Percentiles rank a stretch among this genome's conserved stretches.
These are phyloP conservation scores for Mechanitis messenoides DNA, from an alignment of 2,888 invertebrate species.

Conservation along the genomic window DNA sequence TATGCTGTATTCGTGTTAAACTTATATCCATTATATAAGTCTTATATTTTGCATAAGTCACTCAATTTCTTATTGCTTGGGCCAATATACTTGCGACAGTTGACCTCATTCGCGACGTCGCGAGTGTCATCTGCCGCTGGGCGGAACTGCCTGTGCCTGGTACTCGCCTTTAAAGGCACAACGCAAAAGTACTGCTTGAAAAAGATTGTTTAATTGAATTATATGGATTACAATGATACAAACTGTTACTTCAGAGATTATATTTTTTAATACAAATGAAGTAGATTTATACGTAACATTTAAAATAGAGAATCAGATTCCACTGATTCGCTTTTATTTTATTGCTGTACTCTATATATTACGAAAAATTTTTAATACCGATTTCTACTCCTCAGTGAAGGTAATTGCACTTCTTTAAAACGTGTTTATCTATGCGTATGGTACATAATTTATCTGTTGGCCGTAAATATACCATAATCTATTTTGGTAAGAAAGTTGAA, in stretches of 20 bases:
- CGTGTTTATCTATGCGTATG: background rate
- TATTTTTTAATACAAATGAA: no score
- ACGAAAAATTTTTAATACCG: no score
- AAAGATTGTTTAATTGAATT: background rate
- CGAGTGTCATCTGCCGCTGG: conserved; percentile 69
- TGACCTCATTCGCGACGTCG: conserved; percentile 75
- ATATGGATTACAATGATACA: no score
- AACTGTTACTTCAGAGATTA: no score
- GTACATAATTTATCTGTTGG: conserved; percentile 37
- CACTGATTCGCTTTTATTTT: background rate
- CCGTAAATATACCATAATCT: conserved; percentile 48
- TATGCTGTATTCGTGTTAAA: no score
- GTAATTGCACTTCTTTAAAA: background rate
- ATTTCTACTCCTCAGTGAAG: no score
- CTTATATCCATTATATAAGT: no score
- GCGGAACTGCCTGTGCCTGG: conserved; percentile 62
- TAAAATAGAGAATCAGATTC: background rate
- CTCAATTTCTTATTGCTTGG: conserved; percentile 20
- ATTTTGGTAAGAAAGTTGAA: conserved; percentile 64
- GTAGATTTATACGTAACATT: no score
- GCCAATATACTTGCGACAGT: conserved; percentile 44
- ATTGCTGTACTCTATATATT: no score
- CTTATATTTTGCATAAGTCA: background rate
- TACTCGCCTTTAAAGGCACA: conserved; percentile 54
- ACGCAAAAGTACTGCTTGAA: conserved; percentile 42